Base-by-base conservation (phyloP, 1,140 invertebrate species). In the Capitella teleta region DNA sequence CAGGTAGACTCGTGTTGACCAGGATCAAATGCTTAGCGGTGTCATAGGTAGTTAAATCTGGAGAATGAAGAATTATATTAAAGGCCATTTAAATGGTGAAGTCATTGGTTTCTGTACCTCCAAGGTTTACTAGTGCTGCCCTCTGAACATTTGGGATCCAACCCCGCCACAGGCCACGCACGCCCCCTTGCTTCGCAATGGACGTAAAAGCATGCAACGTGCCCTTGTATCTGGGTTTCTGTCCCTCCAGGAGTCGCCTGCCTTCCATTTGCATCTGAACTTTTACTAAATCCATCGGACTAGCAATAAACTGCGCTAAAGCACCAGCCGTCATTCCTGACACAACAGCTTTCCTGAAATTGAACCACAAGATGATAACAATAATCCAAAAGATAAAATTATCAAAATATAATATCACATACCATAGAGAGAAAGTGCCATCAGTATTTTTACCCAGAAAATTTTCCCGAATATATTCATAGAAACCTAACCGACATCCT, bases 251-350 rank as follows among this genome's bases (percentile, higher is more conserved):
- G 37, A 79, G 65, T 25, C 57, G 52, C 25, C 86, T 67, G 49
- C 81, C 77, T 1, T 89, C 90, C 67, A 94, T 89, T 71, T 94
- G 90, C 68, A 93, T 81, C 71, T 90, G 87, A 10, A 94, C 87
- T 75, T 94, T 94, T 57, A 93, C 81, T 53, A 94, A 73, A 76
- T 94, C 90, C 0, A 87, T 82, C 1, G 90, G 90, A 61, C 83
- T 88, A 23, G 87, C 84, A 41, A 89, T 72, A 74, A 90, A 87
- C 73, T 94, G 89, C 10, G 85, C 85, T 28, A 89, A 64, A 2
- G 81, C 83, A 0, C 89, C 89, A 10, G 87, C 84, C 8, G 78
- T 74, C 47, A 87, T 75, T n/a, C 88, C 89, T 58, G 81, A 79
- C 68, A 86, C 54, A 8, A 84, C 80, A 6, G 85, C 74, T 68